Base-by-base conservation (phyloP, 1,140 invertebrate species). In the Megalonaias nervosa region DNA sequence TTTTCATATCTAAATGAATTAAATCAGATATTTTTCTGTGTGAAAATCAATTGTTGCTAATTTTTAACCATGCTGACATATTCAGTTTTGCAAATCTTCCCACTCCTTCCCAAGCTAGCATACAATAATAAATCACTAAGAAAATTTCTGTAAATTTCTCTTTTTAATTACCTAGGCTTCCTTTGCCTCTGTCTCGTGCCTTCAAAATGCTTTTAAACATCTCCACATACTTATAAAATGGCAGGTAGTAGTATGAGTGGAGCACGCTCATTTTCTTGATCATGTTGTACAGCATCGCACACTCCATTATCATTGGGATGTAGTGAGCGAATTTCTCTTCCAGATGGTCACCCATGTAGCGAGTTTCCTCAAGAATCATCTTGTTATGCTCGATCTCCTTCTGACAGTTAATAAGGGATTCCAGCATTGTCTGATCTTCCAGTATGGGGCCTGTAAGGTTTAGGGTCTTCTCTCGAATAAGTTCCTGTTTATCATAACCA, bases 371-470 rank as follows among this genome's bases (percentile, higher is more conserved):
- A 69, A 90, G 80, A n/a, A 89, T 88, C 56, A 80, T 75, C 19
- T 81, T 76, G 77, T 88, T 88, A n/a, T 83, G 82, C 57, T 86
- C 81, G 19, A 89, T 84, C 26, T 89, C 87, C 38, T 84, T 81
- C 71, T 88, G 86, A 72, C 89, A 90, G 11, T 75, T 83, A 38
- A 86, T 71, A 21, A 91, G 79, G 0, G 86, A 85, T 19, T 88
- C 84, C 23, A 90, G 81, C 86, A 91, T 89, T 1, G 87, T 88
- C 64, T 84, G 83, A 68, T 91, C 90, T 31, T 89, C 87, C 59
- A 91, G 75, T 14, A 91, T 71, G 0, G 89, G 86, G 13, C 82
- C 82, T 68, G 86, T 86, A 15, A 89, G 71, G 67, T 87, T 86
- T 21, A 89, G 69, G 12, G 87, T 89, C 82, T 90, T 90, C 77